A percentile compares a stretch with the other conserved stretches of the same genome.
Evolutionary conservation across 2,113 vertebrate genomes (phyloP).

Genomic region (Stigmatopora argus): DNA sequence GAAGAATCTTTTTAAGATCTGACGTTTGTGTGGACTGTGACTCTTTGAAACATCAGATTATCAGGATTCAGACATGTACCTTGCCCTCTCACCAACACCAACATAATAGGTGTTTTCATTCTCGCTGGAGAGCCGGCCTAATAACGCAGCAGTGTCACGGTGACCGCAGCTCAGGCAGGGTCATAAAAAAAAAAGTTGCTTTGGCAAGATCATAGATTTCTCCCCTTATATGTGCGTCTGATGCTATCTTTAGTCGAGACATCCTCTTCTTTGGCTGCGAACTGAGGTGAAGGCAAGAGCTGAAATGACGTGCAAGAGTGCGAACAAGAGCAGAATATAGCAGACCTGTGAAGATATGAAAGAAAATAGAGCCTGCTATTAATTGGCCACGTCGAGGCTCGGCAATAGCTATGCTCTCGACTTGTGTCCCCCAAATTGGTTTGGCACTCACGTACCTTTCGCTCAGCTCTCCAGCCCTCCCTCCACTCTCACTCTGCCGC

Average conservation of each 20-base stretch:
- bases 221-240: constrained; percentile 34
- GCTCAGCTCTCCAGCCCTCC: constrained; percentile 43
- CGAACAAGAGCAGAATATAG: constrained; percentile 57
- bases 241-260: constrained; percentile 49
- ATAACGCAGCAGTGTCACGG: constrained; percentile 50
- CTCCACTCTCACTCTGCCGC: constrained; percentile 48
- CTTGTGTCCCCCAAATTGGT: constrained; percentile 65
- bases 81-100: constrained; percentile 54
- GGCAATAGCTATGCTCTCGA: constrained; percentile 49
- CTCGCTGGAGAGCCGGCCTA: constrained; percentile 46
- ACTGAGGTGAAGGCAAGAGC: constrained; percentile 36
- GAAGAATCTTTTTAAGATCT: too few species aligned
- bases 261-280: constrained; percentile 18
- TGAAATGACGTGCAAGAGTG: constrained; percentile 45
- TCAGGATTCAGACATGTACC: constrained; percentile 23
- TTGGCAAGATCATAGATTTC: constrained; percentile 49
- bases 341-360: constrained; percentile 54
- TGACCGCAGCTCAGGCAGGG: constrained; percentile 43
- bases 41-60: constrained; percentile 27
- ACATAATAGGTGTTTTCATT: constrained; percentile 62
- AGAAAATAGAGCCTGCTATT: constrained; percentile 50
- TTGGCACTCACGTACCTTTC: constrained; percentile 62
- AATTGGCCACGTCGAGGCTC: constrained; percentile 56
- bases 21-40: constrained; percentile 18
- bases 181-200: constrained; percentile 41